Conservation (phyloP, 2,113 vertebrate genomes). For the Oncorhynchus mykiss region DNA sequence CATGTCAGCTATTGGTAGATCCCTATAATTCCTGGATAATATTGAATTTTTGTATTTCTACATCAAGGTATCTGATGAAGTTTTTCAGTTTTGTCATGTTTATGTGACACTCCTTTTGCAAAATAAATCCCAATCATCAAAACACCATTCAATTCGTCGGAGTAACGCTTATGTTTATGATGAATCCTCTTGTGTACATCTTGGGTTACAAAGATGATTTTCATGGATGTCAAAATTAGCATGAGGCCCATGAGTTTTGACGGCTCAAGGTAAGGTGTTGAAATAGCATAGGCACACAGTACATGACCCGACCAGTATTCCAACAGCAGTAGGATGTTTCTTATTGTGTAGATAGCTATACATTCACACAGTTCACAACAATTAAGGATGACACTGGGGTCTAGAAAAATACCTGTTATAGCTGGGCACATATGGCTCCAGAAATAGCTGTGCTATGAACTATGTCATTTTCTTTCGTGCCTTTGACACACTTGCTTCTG, state of each 20-base stretch:
- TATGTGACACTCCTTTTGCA: no score
- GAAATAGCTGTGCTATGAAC: conserved; percentile 21
- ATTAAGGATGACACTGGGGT: not conserved
- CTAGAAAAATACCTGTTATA: not conserved
- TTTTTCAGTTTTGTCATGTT: no score
- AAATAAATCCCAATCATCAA: no score
- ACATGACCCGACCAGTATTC: no score
- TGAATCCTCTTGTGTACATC: no score
- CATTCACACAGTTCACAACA: not conserved
- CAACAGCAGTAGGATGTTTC: not conserved
- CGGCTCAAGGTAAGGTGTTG: no score
- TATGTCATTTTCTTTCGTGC: conserved; percentile 23
- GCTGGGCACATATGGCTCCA: conserved; percentile 8
- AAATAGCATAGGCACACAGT: no score
- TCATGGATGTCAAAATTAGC: no score
- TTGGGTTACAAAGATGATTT: no score
- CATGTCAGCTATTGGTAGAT: not conserved
- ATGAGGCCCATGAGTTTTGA: no score
- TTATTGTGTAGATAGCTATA: not conserved
- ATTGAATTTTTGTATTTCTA: not conserved
- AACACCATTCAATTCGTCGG: no score
- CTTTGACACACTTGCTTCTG: conserved; percentile 25
- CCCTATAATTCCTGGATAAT: not conserved
- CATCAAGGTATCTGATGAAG: not conserved
- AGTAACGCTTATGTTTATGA: no score